Base-by-base conservation (phyloP, 2,113 vertebrate species). In the Leptocoma aspasia region DNA sequence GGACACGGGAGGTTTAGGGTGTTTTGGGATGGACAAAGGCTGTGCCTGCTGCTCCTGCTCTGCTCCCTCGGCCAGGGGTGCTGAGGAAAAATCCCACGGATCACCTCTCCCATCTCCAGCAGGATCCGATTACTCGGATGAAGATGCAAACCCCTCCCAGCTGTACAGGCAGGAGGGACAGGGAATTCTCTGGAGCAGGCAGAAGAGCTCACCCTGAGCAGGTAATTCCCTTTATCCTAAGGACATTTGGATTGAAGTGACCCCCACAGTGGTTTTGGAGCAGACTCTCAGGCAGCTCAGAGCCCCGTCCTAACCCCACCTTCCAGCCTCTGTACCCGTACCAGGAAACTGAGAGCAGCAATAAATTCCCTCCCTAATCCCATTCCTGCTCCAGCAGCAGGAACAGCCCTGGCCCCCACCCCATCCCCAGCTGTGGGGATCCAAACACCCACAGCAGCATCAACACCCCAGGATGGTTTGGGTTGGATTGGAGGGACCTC, bases 311-410 rank as follows among this genome's bases (percentile, higher is more conserved):
- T 9, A 6, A 41, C 11, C 10, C 28, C 2, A 3, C 49, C 45
- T 1, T 6, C 13, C 26, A 4, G 44, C 7, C 8, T 7, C 17
- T 7, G 39, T 0, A 1, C 19, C 42, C 12, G 0, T 0, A 1
- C 13, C 42, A 8, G 3, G 9, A 7, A 15, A 23, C 33, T 3
- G 23, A 1, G 8, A 42, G 9, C 5, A 13, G 63, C 44, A 13
- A 19, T 0, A 15, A 11, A 30, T 18, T 30, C 39, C 11, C n/a
- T 12, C 44, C 21, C 65, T 1, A 2, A 5, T 6, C 9, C 56
- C 2, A 0, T n/a, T 5, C 17, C 2, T 4, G 22, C 18, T 37
- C 22, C 49, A 5, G 22, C 56, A 54, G 54, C 45, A 31, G 2
- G 12, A 41, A 33, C 1, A 2, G 28, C 37, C 35, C 50, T 8